Conservation (phyloP, 92 coral and sea anemone genomes). For the Micromussa lordhowensis region DNA sequence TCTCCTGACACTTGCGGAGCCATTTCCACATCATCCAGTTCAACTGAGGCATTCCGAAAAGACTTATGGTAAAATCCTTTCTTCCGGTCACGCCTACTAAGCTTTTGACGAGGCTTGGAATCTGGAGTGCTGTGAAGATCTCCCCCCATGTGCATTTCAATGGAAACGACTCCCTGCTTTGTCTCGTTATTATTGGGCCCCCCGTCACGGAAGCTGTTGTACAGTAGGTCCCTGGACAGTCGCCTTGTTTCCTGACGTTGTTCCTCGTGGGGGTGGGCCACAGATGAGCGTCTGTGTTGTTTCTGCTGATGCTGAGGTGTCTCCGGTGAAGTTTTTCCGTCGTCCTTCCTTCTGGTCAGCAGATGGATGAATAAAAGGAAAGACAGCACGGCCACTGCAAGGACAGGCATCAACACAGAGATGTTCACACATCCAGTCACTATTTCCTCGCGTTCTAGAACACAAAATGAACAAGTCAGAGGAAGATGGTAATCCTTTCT, state of each 20-base stretch:
- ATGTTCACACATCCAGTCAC: slow-evolving; percentile 28
- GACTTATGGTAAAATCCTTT: slow-evolving; percentile 22
- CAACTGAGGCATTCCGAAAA: slow-evolving; percentile 10
- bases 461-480: not conserved
- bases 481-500: not conserved
- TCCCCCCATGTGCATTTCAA: slow-evolving; percentile 32
- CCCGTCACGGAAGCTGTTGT: slow-evolving; percentile 2
- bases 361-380: slow-evolving; percentile 32
- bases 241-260: slow-evolving; percentile 5
- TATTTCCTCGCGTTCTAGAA: not conserved
- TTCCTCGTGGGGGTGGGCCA: slow-evolving; percentile 26
- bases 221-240: slow-evolving; percentile 13
- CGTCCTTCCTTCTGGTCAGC: not conserved
- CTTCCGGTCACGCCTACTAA: not conserved
- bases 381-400: slow-evolving; percentile 43
- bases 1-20: not conserved
- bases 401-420: slow-evolving; percentile 36
- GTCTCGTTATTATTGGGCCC: slow-evolving; percentile 24
- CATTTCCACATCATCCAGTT: not conserved
- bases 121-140: slow-evolving; percentile 11
- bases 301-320: not conserved
- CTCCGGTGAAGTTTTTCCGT: not conserved
- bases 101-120: not conserved
- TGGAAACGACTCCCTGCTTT: slow-evolving; percentile 30
- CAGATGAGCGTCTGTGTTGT: slow-evolving; percentile 1